phyloP scores from a whole-genome alignment of 1,140 invertebrate genomes.

The Drosophila ambigua region DNA sequence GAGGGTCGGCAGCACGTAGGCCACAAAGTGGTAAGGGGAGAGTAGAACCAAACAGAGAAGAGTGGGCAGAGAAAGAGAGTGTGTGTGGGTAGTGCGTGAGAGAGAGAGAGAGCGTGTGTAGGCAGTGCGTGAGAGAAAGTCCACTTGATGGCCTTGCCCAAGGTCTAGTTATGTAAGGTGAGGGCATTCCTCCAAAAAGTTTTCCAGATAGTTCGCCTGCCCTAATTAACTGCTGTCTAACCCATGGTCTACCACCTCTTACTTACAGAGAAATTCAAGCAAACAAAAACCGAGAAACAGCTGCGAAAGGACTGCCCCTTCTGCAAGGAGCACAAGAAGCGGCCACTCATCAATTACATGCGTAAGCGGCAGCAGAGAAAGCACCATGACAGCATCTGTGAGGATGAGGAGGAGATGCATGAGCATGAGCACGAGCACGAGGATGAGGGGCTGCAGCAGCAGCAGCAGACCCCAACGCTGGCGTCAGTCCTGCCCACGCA shows the following conservation, averaged over 20 bases:
- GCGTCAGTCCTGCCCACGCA: constrained; percentile 55
- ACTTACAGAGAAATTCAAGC: constrained; percentile 81
- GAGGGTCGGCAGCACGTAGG: constrained; percentile 51
- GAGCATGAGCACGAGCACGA: constrained; percentile 56
- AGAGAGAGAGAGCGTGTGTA: not conserved
- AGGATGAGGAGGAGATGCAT: constrained; percentile 85
- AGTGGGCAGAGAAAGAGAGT: constrained; percentile 1
- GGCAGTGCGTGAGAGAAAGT: too few species aligned
- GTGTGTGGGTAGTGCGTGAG: not conserved
- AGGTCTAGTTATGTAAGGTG: too few species aligned
- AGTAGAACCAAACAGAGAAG: not conserved
- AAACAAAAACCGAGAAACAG: constrained; percentile 66
- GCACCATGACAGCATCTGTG: constrained; percentile 85
- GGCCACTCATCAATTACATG: constrained; percentile 85
- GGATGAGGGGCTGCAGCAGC: constrained; percentile 44
- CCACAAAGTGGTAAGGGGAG: constrained; percentile 11
- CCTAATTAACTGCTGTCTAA: constrained; percentile 26
- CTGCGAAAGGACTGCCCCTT: constrained; percentile 85
- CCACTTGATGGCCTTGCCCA: too few species aligned
- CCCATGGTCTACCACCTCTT: not conserved
- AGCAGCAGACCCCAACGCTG: constrained; percentile 40
- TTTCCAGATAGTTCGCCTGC: not conserved
- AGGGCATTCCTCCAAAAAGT: too few species aligned
- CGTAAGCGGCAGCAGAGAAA: constrained; percentile 84
- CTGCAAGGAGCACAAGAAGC: constrained; percentile 86